These are phyloP conservation scores for Halocaridina rubra DNA, from an alignment of 2,888 invertebrate species.

Conservation along the genomic window DNA sequence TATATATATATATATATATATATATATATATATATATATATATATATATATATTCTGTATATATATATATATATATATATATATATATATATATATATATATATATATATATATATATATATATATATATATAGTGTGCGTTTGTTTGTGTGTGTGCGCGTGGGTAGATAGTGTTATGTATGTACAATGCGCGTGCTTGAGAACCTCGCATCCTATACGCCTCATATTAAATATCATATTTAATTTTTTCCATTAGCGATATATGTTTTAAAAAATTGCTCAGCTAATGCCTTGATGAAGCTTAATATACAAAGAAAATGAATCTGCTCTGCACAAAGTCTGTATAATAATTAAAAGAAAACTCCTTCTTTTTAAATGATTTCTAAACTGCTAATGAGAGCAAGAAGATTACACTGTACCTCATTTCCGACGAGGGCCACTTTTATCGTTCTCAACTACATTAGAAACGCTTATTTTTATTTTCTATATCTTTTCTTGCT, in stretches of 20 bases:
- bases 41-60: constrained; percentile 1
- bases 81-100: constrained; percentile 35
- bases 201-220: too few relatives aligned
- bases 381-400: not conserved
- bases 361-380: too few relatives aligned
- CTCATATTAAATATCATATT: too few relatives aligned
- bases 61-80: constrained; percentile 32
- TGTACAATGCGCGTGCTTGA: too few relatives aligned
- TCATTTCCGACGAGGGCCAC: not conserved
- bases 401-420: not conserved
- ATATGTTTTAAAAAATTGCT: too few relatives aligned
- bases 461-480: too few relatives aligned
- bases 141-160: not conserved
- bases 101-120: constrained; percentile 18
- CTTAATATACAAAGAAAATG: not conserved
- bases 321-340: not conserved
- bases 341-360: not conserved
- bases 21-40: not conserved
- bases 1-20: not conserved
- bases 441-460: not conserved
- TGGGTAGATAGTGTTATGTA: not conserved
- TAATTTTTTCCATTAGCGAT: too few relatives aligned
- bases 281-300: too few relatives aligned
- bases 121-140: not conserved
- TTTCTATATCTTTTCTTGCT: too few relatives aligned